Base-by-base conservation (phyloP, 2,888 invertebrate genomes). In the Parelbella ahira region DNA sequence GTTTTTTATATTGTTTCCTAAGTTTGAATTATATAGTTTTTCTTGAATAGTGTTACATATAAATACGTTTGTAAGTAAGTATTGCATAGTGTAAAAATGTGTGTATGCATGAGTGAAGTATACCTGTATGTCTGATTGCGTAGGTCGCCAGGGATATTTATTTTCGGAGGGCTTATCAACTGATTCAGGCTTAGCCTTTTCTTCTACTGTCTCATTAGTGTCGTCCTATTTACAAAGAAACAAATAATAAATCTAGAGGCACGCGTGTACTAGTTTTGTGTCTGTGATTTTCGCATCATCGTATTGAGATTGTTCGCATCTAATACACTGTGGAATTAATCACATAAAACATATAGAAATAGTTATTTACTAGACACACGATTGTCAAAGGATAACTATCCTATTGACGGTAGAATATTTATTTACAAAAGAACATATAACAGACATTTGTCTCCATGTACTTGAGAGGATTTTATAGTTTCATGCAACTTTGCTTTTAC, bases 201-300 rank as follows among this genome's bases (percentile, higher is more conserved):
- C 79, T 66, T 75, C 76, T 61, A 68, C 70, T 39, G 49, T 64
- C 49, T 63, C 61, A 60, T 66, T 69, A 65, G 53, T 59, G 53
- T 65, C 66, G 55, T 74, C 86, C 86, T 87, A 84, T 68, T 78
- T 63, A 73, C 68, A 82, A 77, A 80, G 71, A 78, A 58, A 79
- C 58, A 53, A 49, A 48, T 20, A 43, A 36, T 38, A 43, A 39
- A 45, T 53, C 52, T 52, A 32, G 8, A 45, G 21, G 47, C 37
- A 48, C 37, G 12, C 28, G 23, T 45, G 11, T 33, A 43, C 25
- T 29, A 3, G 49, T 27, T 20, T 20, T 49, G 39, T 30, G 15
- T 36, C 43, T 34, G 28, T 38, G 30, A 48, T 37, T 32, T 28
- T 45, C 51, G 48, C 45, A 50, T 51, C 37, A 29, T 53, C 38